These are phyloP conservation scores for Spondyliosoma cantharus DNA, from an alignment of 2,797 vertebrate genomes.

Conservation along the genomic window DNA sequence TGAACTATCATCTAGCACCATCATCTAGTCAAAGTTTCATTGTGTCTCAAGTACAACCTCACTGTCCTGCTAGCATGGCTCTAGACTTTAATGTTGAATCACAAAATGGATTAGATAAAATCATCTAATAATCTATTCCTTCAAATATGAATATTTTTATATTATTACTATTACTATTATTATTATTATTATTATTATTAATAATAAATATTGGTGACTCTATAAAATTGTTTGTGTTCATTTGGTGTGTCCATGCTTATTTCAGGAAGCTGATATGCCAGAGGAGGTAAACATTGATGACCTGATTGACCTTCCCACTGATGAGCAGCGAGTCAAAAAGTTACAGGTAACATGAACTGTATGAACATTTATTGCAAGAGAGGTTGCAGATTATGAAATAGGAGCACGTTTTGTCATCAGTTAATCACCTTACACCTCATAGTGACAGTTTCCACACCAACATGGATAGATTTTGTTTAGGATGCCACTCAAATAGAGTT, in stretches of 20 bases:
- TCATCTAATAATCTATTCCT: no score
- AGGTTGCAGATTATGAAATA: no score
- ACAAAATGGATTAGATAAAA: no score
- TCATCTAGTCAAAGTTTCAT: no score
- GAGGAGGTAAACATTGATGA: slow-evolving; percentile 92
- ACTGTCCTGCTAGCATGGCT: no score
- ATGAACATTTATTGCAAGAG: neutral
- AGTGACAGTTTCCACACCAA: neutral
- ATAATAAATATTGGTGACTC: neutral
- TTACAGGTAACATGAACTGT: slow-evolving; percentile 80
- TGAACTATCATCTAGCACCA: neutral
- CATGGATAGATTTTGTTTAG: neutral
- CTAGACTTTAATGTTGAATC: no score
- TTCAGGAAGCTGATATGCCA: slow-evolving; percentile 86
- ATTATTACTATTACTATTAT: no score
- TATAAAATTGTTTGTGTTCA: neutral
- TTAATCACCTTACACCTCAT: neutral
- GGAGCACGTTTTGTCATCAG: neutral
- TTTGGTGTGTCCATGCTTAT: slow-evolving; percentile 2
- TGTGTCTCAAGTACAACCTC: no score
- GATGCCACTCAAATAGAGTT: neutral
- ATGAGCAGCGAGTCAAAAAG: slow-evolving; percentile 82
- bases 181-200: no score
- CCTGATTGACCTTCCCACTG: slow-evolving; percentile 85
- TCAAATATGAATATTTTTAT: no score